These are phyloP conservation scores for Blera fallax DNA, from an alignment of 2,888 invertebrate species.

Conservation along the genomic window DNA sequence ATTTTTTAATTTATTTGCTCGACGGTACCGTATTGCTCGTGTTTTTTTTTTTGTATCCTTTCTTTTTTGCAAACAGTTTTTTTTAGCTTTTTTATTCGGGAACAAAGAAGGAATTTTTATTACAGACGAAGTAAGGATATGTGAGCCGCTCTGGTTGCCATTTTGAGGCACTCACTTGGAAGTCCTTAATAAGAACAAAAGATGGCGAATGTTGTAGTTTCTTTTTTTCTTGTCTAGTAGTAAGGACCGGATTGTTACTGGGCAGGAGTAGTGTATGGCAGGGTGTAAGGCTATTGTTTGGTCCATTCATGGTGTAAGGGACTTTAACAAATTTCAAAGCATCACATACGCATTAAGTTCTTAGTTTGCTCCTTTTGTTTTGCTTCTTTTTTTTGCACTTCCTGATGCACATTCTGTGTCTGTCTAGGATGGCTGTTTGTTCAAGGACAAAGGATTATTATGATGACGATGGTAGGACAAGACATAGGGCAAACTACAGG, in stretches of 20 bases:
- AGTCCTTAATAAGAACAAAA: conserved; percentile 68
- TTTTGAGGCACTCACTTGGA: conserved; percentile 68
- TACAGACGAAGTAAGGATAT: conserved; percentile 50
- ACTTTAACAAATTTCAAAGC: conserved; percentile 14
- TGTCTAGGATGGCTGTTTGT: conserved; percentile 34
- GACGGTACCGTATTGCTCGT: conserved; percentile 29
- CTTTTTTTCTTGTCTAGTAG: conserved; percentile 18
- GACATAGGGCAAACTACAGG: conserved; percentile 14
- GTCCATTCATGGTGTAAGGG: conserved; percentile 24
- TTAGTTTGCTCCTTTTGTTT: background rate
- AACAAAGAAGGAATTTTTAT: conserved; percentile 66
- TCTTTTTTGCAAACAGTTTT: background rate
- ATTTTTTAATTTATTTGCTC: conserved; percentile 69
- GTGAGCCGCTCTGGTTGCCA: conserved; percentile 49
- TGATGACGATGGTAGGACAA: conserved; percentile 40
- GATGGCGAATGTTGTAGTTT: conserved; percentile 16
- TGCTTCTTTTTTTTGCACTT: conserved; percentile 35
- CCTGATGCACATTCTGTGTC: conserved; percentile 50
- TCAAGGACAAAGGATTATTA: conserved; percentile 65
- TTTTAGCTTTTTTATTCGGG: conserved; percentile 18
- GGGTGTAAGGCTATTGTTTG: conserved; percentile 58
- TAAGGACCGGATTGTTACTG: conserved; percentile 27
- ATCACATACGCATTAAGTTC: conserved; percentile 32
- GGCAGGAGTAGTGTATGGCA: conserved; percentile 24
- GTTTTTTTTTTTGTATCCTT: background rate